Evolutionary conservation across 2,888 invertebrate species (phyloP), one percentile per base, ranked within the genome.

Genomic region (Eupithecia subumbrata): DNA sequence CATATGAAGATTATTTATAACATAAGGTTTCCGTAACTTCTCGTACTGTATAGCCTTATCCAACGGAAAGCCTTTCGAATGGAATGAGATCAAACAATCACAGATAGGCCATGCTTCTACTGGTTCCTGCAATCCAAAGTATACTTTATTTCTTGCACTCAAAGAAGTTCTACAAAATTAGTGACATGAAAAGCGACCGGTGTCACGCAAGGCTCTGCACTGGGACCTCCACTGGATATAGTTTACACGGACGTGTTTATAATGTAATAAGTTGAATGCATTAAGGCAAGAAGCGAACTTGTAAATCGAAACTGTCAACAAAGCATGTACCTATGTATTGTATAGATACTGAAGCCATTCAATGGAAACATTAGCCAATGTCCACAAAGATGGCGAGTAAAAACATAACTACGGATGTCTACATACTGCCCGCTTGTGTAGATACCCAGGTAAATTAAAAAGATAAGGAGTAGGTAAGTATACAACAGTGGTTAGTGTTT

Each of bases 51-150:
- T 98, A 43, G 99, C 99, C 95, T 99, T 99, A 87, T 99, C 98
- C 79, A 99, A 95, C 0, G 99, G 99, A 93, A 99, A 99, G 56
- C 99, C 99, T 93, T 98, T 98, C 7, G 99, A 99, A 92, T 99
- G 99, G 92, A 99, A 99, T 74, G 99, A 99, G 86, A 99, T 98
- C 69, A 99, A 96, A 89, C 99, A 99, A 94, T 99, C 99, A 88
- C 99, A 99, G 72, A 97, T 95, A 2, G 99, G 99, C 99, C 99
- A 99, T 88, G 99, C 97, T 89, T 99, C 99, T 30, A 99, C 98
- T 1, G 99, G 97, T 92, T 98, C 97, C 97, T 98, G 91, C 43
- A 90, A 91, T 79, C 43, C 60, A 48, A 37, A 73, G 30, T 72
- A 70, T 63, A 72, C 40, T 70, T 73, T 25, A 68, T 56, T 64